These are phyloP conservation scores for Calephelis nemesis DNA, from an alignment of 1,140 invertebrate species.

Conservation along the genomic window DNA sequence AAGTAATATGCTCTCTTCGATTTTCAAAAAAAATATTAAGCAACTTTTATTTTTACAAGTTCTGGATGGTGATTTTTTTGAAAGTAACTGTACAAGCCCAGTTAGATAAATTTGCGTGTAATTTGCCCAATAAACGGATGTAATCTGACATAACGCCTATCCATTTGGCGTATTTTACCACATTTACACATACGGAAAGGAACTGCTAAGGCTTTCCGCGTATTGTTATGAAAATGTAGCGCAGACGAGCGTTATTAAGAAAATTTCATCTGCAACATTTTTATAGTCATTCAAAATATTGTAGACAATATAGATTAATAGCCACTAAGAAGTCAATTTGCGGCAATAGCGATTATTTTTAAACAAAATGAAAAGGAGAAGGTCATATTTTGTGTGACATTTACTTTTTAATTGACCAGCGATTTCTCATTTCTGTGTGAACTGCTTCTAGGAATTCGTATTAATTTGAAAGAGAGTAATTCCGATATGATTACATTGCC, in stretches of 20 bases:
- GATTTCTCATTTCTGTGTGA: too few relatives aligned
- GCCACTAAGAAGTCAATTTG: too few relatives aligned
- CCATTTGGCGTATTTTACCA: constrained; percentile 10
- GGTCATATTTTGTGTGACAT: too few relatives aligned
- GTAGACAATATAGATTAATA: too few relatives aligned
- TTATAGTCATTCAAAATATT: too few relatives aligned
- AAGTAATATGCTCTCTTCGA: background rate
- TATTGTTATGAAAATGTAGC: background rate
- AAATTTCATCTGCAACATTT: too few relatives aligned
- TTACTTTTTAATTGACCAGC: too few relatives aligned
- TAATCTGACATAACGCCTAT: constrained; percentile 7
- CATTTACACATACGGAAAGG: constrained; percentile 10
- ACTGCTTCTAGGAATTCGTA: too few relatives aligned
- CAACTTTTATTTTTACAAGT: background rate
- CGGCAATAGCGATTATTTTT: too few relatives aligned
- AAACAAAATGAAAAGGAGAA: too few relatives aligned
- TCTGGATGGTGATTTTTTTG: background rate
- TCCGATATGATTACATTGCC: too few relatives aligned
- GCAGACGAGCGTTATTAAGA: background rate
- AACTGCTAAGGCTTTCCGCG: background rate
- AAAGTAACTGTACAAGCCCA: background rate
- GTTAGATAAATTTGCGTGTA: constrained; percentile 2
- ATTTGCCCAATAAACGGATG: constrained; percentile 11
- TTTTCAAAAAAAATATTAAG: background rate
- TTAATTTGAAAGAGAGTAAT: too few relatives aligned